Base-by-base conservation (phyloP, 2,113 vertebrate genomes). In the Siphamia tubifer region DNA sequence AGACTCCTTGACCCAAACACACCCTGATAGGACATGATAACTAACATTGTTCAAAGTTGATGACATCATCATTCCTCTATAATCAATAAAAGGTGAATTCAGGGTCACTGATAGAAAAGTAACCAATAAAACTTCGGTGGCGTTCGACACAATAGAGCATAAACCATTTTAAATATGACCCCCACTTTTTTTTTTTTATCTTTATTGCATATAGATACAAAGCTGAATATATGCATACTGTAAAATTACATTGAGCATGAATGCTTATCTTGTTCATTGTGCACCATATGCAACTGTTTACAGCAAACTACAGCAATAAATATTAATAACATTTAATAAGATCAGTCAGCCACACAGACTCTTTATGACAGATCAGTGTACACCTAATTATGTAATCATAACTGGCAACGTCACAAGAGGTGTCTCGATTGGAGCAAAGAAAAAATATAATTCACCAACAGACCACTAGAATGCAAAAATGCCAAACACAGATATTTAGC, bases 1-100 rank as follows among this genome's bases (percentile, higher is more conserved):
- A 79, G 48, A 74, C 55, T 38, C 44, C 23, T 36, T 65, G 36
- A 73, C 21, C 27, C 13, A 43, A 32, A 36, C 44, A 28, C 43
- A 24, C 39, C 51, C 44, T 21, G 68, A 74, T 32, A 70, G 24
- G 27, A 70, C 20, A 32, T 6, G 0, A 68, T 76, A 58, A 35
- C 21, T 45, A 40, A 63, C 11, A 49, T 5, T 19, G 13, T 38
- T 42, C 52, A 55, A n/a, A 17, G 21, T 6, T 36, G 39, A 40
- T 66, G 17, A 54, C 53, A 56, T 34, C 6, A 42, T 23, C 25
- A 16, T 10, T 25, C 1, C 12, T 3, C 6, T 25, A 55, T 25
- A 20, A 74, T 55, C 35, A 68, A 30, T 21, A 30, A 56, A 40
- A 64, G 57, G n/a, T 16, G 6, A 54, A 55, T 8, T 60, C 32